Conservation (phyloP, 2,113 vertebrate species). For the Colistium nudipinnis region DNA sequence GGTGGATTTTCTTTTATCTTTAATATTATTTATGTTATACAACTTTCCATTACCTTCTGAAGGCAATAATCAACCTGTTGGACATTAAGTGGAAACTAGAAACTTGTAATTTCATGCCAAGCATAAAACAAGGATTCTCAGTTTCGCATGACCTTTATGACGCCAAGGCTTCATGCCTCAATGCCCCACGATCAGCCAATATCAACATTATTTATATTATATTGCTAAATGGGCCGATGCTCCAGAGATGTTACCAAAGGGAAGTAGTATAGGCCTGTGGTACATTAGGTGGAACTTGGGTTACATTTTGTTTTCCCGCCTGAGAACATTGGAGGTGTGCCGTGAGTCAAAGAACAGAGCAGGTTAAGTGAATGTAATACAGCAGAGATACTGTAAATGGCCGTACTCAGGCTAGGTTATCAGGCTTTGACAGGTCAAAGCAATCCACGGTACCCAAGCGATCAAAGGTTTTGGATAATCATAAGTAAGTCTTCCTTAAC, state of each 20-base stretch:
- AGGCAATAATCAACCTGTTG: background rate
- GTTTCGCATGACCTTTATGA: background rate
- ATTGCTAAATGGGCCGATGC: slow-evolving; percentile 37
- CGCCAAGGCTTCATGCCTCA: slow-evolving; percentile 3
- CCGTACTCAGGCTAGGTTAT: background rate
- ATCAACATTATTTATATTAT: slow-evolving; percentile 22
- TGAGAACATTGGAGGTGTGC: background rate
- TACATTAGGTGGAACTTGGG: background rate
- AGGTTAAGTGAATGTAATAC: background rate
- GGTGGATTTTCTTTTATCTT: background rate
- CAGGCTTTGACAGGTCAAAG: background rate
- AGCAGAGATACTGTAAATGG: background rate
- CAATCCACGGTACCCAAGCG: slow-evolving; percentile 26
- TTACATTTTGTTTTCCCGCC: background rate
- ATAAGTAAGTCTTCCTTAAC: slow-evolving; percentile 26
- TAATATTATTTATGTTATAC: no score
- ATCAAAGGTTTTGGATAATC: background rate
- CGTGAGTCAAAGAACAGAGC: background rate
- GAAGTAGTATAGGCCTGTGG: background rate
- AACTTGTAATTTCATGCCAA: background rate
- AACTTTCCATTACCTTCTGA: background rate
- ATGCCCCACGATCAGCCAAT: background rate
- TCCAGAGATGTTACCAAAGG: background rate
- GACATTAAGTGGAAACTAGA: background rate
- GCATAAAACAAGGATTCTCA: background rate